These are phyloP conservation scores for Rhinella marina DNA, from an alignment of 2,797 vertebrate species.

Conservation along the genomic window DNA sequence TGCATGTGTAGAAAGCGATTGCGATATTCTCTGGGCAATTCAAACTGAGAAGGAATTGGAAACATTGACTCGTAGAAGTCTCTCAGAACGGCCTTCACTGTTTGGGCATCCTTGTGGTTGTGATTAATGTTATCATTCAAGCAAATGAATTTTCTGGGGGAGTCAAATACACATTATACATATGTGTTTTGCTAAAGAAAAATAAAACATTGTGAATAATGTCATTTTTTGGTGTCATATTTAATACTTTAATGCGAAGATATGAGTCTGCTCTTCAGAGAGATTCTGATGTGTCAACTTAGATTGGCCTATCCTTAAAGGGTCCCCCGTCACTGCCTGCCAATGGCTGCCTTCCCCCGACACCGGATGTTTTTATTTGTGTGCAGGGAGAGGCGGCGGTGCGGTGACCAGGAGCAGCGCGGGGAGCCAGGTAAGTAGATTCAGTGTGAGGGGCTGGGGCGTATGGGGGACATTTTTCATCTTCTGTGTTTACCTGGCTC, in stretches of 20 bases:
- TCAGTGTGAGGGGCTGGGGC: too few relatives aligned
- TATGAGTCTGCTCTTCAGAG: not conserved
- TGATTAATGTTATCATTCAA: conserved; percentile 98
- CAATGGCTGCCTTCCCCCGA: too few relatives aligned
- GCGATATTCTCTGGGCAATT: conserved; percentile 93
- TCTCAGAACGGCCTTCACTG: conserved; percentile 94
- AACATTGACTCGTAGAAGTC: conserved; percentile 99
- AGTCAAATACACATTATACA: not conserved
- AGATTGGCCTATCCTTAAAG: not conserved
- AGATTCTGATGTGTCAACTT: not conserved
- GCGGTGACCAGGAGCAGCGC: too few relatives aligned
- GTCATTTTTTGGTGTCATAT: not conserved
- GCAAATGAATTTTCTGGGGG: conserved; percentile 93
- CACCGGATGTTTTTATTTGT: too few relatives aligned
- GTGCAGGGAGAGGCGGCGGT: too few relatives aligned
- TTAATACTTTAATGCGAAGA: not conserved
- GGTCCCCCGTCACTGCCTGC: too few relatives aligned
- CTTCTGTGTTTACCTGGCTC: too few relatives aligned
- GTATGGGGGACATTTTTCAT: too few relatives aligned
- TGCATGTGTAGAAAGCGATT: conserved; percentile 96
- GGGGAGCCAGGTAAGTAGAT: too few relatives aligned
- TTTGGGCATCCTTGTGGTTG: conserved; percentile 91
- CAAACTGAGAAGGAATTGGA: conserved; percentile 92
- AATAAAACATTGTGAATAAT: too few relatives aligned
- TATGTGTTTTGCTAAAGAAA: too few relatives aligned